Evolutionary conservation across 2,888 invertebrate genomes (phyloP), one percentile per base, ranked within the genome.

Genomic region (Fragum whitleyi): DNA sequence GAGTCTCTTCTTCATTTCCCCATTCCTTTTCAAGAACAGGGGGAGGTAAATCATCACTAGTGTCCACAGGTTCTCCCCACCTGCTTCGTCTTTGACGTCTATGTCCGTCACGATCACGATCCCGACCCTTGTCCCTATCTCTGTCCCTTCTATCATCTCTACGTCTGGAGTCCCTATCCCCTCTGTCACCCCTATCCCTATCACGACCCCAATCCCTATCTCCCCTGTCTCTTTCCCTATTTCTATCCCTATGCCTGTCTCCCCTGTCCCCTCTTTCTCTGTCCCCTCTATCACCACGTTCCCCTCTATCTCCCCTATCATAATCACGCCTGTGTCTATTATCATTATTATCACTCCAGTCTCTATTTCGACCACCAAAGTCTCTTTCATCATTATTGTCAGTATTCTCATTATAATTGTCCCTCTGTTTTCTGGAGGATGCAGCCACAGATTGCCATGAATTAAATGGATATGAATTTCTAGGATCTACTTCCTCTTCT

Each of bases 391-490:
- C 42, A n/a, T 42, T 26, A 42, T 39, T 16, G 2, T 65, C 26
- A 42, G 67, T 55, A 73, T 80, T 79, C 32, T 77, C 71, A 21
- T 79, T 61, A 14, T 79, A 61, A 21, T 77, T 70, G 11, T 79
- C 69, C 21, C 77, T 76, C n/a, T 57, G 42, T 11, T 70, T 61
- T n/a, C 73, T 72, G 21, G 55, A 0, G 74, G 53, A 57, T 74
- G 79, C 7, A 77, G 36, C 57, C 69, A 79, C 39, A 72, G 79
- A 79, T 80, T 79, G 26, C 87, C 77, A 76, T 68, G 79, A 65
- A 77, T 80, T 77, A 75, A 83, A 53, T 19, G 81, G 79, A 71
- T 77, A 75, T 28, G 65, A 39, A 67, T 42, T 70, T 70, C 51
- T 53, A 14, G 72, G 51, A 23, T 76, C 72, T 14, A 59, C 62